Conservation (phyloP, 30 jellyfish, hydroid and myxozoan species). For the Pseudorhiza aurosa region DNA sequence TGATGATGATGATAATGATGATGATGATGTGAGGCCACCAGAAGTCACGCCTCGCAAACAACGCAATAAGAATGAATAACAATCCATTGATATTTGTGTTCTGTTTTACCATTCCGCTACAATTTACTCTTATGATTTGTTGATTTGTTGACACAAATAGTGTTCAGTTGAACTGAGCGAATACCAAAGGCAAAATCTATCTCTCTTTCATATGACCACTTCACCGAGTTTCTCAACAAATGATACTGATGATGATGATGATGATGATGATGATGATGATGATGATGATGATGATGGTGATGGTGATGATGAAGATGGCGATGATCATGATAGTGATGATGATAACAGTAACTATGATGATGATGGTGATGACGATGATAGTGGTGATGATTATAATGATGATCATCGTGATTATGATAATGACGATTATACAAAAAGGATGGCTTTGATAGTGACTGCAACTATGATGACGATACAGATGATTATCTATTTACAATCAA, state of each 20-base stretch:
- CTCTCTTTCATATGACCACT: background rate
- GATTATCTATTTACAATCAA: background rate
- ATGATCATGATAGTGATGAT: background rate
- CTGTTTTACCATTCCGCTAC: too few species aligned
- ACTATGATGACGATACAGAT: background rate
- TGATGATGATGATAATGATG: background rate
- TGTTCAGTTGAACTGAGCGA: background rate
- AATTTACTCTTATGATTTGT: background rate
- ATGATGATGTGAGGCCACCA: too few species aligned
- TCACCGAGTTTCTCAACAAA: too few species aligned
- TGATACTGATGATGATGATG: background rate
- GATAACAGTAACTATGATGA: background rate
- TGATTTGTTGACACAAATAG: background rate
- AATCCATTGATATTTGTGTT: too few species aligned
- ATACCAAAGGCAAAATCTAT: background rate
- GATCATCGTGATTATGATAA: background rate
- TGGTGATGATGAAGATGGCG: background rate
- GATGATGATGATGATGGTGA: background rate
- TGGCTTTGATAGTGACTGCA: background rate
- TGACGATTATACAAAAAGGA: background rate
- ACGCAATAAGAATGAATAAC: too few species aligned
- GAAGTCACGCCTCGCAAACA: too few species aligned
- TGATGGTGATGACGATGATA: background rate
- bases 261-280: background rate
- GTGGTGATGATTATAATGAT: background rate